These are phyloP conservation scores for Etheostoma perlongum DNA, from an alignment of 2,797 vertebrate genomes.

Conservation along the genomic window DNA sequence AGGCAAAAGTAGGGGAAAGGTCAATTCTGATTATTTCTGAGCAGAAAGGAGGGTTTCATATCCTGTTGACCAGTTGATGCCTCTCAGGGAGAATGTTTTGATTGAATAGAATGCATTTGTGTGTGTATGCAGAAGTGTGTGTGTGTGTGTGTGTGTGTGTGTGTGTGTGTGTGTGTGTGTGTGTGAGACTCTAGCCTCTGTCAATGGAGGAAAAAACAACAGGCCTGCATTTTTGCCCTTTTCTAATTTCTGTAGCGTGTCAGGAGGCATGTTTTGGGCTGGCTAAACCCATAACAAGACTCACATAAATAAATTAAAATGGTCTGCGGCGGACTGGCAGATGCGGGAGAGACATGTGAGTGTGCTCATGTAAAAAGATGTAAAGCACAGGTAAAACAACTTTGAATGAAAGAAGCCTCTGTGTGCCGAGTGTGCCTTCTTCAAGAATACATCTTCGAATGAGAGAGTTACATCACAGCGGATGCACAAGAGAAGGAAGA, in stretches of 20 bases:
- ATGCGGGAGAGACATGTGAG: constrained; percentile 53
- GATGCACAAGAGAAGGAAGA: constrained; percentile 54
- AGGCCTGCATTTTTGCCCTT: constrained; percentile 16
- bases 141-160: too few species aligned
- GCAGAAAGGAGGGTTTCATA: constrained; percentile 67
- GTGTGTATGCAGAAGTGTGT: constrained; percentile 32
- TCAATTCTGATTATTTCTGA: constrained; percentile 32
- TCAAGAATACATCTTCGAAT: constrained; percentile 79
- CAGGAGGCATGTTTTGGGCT: constrained; percentile 50
- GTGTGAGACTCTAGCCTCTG: not conserved
- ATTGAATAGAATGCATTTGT: constrained; percentile 39
- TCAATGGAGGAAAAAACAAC: constrained; percentile 35
- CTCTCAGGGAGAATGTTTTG: constrained; percentile 57
- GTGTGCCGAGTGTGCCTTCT: constrained; percentile 51
- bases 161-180: too few species aligned
- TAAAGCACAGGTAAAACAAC: constrained; percentile 56
- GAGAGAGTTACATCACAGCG: constrained; percentile 59
- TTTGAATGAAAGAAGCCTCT: constrained; percentile 73
- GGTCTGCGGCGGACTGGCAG: constrained; percentile 30
- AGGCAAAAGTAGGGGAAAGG: constrained; percentile 63
- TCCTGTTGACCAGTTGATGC: constrained; percentile 76
- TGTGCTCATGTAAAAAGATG: constrained; percentile 51
- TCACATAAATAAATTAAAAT: constrained; percentile 65
- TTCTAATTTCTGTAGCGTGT: constrained; percentile 45
- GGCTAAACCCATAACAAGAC: constrained; percentile 60